phyloP scores from a whole-genome alignment of 1,140 invertebrate species.

The Eumeta japonica region DNA sequence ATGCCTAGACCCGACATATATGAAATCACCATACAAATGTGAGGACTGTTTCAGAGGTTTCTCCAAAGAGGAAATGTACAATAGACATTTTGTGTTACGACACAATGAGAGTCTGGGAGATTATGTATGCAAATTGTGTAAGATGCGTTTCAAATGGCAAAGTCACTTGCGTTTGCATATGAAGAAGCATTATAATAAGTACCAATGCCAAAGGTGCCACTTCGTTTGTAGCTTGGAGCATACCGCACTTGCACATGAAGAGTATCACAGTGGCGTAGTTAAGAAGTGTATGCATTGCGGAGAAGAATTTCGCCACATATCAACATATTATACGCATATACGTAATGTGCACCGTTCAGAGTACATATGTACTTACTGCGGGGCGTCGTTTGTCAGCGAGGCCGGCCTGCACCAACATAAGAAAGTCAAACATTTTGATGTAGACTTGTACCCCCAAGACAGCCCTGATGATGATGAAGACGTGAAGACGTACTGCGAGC shows the following conservation, averaged over 20 bases:
- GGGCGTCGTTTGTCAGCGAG: conserved; percentile 32
- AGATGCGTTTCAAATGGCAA: conserved; percentile 28
- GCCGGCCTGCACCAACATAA: conserved; percentile 29
- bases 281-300: conserved; percentile 25
- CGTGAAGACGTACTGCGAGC: conserved; percentile 27
- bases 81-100: conserved; percentile 25
- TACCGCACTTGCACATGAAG: conserved; percentile 25
- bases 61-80: conserved; percentile 34
- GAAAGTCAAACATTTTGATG: conserved; percentile 21
- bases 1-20: conserved; percentile 29
- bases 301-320: conserved; percentile 31
- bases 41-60: conserved; percentile 37
- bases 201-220: conserved; percentile 28
- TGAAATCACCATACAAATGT: conserved; percentile 28
- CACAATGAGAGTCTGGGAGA: conserved; percentile 20
- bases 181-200: conserved; percentile 27
- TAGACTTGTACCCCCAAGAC: conserved; percentile 17
- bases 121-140: conserved; percentile 34
- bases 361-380: conserved; percentile 31
- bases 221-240: conserved; percentile 29
- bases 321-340: conserved; percentile 46
- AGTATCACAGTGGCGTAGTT: conserved; percentile 26
- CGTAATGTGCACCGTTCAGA: conserved; percentile 35
- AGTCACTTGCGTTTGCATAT: conserved; percentile 29
- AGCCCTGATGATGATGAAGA: conserved; percentile 30